phyloP scores from a whole-genome alignment of 2,113 vertebrate genomes.

The Phrynosoma blainvillii region DNA sequence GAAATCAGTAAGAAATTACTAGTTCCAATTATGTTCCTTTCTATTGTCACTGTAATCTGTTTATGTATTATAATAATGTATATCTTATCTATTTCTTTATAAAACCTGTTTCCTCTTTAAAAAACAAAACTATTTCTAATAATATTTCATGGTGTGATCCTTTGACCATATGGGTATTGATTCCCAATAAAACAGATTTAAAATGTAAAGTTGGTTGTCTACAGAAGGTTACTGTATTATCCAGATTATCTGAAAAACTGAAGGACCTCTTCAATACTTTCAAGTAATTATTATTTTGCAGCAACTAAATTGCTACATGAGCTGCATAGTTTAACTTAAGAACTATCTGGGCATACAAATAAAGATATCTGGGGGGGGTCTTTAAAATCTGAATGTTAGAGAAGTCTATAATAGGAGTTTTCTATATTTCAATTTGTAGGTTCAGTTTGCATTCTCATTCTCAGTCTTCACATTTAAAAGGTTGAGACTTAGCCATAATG shows the following conservation, averaged over 20 bases:
- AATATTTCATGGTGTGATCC: not conserved
- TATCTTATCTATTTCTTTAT: not conserved
- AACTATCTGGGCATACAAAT: not conserved
- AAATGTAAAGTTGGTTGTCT: not conserved
- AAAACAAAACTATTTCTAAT: not conserved
- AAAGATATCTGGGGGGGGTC: not conserved
- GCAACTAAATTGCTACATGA: not conserved
- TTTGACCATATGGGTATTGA: not conserved
- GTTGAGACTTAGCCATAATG: slow-evolving; percentile 1
- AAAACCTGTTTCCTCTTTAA: not conserved
- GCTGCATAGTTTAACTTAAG: not conserved
- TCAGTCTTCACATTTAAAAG: not conserved
- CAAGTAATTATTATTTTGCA: not conserved
- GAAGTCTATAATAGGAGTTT: not conserved
- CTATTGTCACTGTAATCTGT: not conserved
- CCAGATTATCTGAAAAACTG: not conserved
- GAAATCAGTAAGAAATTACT: not conserved
- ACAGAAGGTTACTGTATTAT: not conserved
- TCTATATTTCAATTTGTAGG: not conserved
- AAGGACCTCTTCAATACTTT: not conserved
- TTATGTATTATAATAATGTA: not conserved
- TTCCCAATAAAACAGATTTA: not conserved
- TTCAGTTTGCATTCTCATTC: not conserved
- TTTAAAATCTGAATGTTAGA: not conserved
- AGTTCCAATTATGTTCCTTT: not conserved